Percentiles rank a stretch among this genome's conserved stretches.
Evolutionary conservation across 1,140 invertebrate genomes (phyloP).

Genomic region (Plectrocnemia conspersa): DNA sequence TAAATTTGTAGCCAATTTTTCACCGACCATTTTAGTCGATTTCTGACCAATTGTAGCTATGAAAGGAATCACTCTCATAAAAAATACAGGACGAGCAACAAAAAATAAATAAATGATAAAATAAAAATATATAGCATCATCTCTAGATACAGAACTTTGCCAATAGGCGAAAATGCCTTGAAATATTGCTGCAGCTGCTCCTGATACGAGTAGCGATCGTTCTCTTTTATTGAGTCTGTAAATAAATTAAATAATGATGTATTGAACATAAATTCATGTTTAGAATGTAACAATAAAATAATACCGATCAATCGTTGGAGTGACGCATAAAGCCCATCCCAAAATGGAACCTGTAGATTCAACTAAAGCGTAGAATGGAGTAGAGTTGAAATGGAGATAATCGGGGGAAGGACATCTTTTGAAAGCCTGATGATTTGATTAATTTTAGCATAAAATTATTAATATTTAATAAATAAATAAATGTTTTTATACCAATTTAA

Average conservation of each 20-base stretch:
- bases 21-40: too few relatives aligned
- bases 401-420: constrained; percentile 33
- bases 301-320: constrained; percentile 28
- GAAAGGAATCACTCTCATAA: constrained; percentile 26
- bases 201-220: constrained; percentile 7
- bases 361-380: constrained; percentile 26
- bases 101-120: constrained; percentile 22
- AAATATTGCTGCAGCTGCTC: constrained; percentile 12
- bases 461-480: constrained; percentile 3
- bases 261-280: constrained; percentile 9
- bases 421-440: constrained; percentile 27
- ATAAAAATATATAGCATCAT: constrained; percentile 27
- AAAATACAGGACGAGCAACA: constrained; percentile 23
- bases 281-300: constrained; percentile 5
- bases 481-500: constrained; percentile 26
- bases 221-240: constrained; percentile 20
- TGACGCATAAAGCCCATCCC: constrained; percentile 25
- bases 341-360: constrained; percentile 25
- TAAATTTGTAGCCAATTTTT: too few relatives aligned
- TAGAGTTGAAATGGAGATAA: constrained; percentile 28
- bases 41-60: constrained; percentile 11
- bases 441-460: constrained; percentile 2
- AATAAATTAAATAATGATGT: constrained; percentile 16
- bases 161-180: constrained; percentile 25
- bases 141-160: constrained; percentile 23